Evolutionary conservation across 2,888 invertebrate genomes (phyloP).

Genomic region (Leptodirus hochenwartii): DNA sequence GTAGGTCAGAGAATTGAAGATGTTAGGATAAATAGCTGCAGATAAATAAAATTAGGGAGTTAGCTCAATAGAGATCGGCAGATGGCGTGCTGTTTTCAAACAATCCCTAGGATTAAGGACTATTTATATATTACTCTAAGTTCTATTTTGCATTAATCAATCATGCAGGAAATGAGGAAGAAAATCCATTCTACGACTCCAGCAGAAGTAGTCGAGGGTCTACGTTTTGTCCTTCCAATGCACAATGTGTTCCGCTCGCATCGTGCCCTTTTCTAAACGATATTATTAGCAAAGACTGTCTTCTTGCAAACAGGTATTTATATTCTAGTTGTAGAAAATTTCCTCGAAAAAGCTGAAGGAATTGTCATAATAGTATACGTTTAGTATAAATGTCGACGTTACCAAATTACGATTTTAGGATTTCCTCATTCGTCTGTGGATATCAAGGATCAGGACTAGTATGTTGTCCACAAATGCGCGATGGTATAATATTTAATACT

Average conservation of each 20-base stretch:
- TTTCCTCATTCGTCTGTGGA: slow-evolving; percentile 34
- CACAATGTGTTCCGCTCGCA: slow-evolving; percentile 34
- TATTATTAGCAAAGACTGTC: slow-evolving; percentile 37
- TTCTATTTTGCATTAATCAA: too few relatives aligned
- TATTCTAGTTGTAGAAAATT: neutral
- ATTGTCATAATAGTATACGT: neutral
- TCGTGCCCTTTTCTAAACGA: slow-evolving; percentile 37
- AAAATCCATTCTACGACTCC: too few relatives aligned
- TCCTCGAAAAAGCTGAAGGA: neutral
- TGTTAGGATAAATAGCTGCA: too few relatives aligned
- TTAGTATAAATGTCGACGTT: slow-evolving; percentile 1
- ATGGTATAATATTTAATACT: slow-evolving; percentile 14
- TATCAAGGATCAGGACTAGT: slow-evolving; percentile 34
- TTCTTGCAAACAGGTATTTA: slow-evolving; percentile 37
- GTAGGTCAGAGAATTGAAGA: too few relatives aligned
- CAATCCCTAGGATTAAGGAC: too few relatives aligned
- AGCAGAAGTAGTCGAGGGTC: slow-evolving; percentile 16
- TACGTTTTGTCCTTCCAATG: slow-evolving; percentile 21
- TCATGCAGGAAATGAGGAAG: too few relatives aligned
- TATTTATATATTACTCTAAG: too few relatives aligned
- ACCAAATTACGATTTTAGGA: slow-evolving; percentile 6
- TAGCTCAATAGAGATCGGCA: too few relatives aligned
- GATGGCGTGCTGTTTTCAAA: too few relatives aligned
- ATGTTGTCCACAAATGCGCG: slow-evolving; percentile 39
- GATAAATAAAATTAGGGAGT: too few relatives aligned